Base-by-base conservation (phyloP, 2,797 vertebrate species). In the Hydrolagus colliei region DNA sequence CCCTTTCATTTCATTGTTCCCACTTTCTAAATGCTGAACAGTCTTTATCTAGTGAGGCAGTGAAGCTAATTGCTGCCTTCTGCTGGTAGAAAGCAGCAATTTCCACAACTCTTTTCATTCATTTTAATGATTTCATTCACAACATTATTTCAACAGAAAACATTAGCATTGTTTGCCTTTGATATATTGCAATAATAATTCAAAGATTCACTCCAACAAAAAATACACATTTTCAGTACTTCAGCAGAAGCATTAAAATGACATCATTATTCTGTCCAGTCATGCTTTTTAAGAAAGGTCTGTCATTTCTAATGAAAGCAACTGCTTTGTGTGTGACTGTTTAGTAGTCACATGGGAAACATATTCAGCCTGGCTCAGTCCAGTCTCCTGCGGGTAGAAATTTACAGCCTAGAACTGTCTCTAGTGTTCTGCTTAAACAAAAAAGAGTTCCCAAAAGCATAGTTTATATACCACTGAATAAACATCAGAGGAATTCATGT, bases 401-500 rank as follows among this genome's bases (percentile, higher is more conserved):
- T 82, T 82, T 82, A 35, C 65, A 71, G 32, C 10, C 35, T 63
- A n/a, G 65, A 84, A 20, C 16, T 52, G 41, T 52, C 6, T 52
- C 41, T 52, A 3, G 41, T 52, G 41, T 52, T 52, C 41, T 52
- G 41, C 41, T 61, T 71, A 52, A 68, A 77, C n/a, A 61, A 77
- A 75, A 76, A 82, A 32, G 65, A 71, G 67, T 84, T 84, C 79
- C 32, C 32, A 68, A 35, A 11, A 68, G n/a, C n/a, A 10, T 41
- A 68, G n/a, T 84, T 84, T 77, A 16, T 77, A 52, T 52, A 84
- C 41, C 10, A 52, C 65, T 41, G 14, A 84, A 41, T 20, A 35
- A 2, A 4, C 9, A 82, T 68, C 65, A 32, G 79, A 82, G 63
- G 63, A 16, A 82, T 67, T 68, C 9, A 35, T n/a, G 12, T n/a